These are phyloP conservation scores for Latrodectus elegans DNA, from an alignment of 2,888 invertebrate genomes.

Conservation along the genomic window DNA sequence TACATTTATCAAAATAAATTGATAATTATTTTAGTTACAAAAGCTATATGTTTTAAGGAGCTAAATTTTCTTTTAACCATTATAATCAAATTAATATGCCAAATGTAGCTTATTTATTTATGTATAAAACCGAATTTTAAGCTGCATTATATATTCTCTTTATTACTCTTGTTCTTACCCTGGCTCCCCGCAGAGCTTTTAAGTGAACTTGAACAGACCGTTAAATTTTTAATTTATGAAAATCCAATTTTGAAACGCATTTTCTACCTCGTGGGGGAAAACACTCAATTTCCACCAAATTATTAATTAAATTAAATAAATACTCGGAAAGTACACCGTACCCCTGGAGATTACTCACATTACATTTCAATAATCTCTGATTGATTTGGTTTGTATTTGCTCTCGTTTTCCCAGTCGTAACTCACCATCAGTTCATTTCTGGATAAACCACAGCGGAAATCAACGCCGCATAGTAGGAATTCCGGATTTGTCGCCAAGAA, in stretches of 20 bases:
- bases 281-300: neutral
- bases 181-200: too few relatives aligned
- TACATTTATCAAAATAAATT: too few relatives aligned
- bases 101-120: too few relatives aligned
- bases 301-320: conserved; percentile 36
- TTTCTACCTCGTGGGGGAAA: neutral
- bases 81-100: too few relatives aligned
- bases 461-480: conserved; percentile 42
- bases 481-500: conserved; percentile 17
- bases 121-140: too few relatives aligned
- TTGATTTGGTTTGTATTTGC: conserved; percentile 9
- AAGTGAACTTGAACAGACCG: too few relatives aligned
- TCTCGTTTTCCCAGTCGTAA: conserved; percentile 5
- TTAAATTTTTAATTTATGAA: too few relatives aligned
- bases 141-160: too few relatives aligned
- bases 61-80: too few relatives aligned
- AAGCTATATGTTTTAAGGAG: too few relatives aligned
- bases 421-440: neutral
- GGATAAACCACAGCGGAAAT: conserved; percentile 5
- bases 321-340: neutral
- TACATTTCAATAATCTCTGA: conserved; percentile 11
- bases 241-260: neutral
- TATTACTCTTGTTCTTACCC: too few relatives aligned
- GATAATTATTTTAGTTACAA: too few relatives aligned
- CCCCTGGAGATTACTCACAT: conserved; percentile 14